phyloP scores from a whole-genome alignment of 2,797 vertebrate genomes.

The Bradypus variegatus region DNA sequence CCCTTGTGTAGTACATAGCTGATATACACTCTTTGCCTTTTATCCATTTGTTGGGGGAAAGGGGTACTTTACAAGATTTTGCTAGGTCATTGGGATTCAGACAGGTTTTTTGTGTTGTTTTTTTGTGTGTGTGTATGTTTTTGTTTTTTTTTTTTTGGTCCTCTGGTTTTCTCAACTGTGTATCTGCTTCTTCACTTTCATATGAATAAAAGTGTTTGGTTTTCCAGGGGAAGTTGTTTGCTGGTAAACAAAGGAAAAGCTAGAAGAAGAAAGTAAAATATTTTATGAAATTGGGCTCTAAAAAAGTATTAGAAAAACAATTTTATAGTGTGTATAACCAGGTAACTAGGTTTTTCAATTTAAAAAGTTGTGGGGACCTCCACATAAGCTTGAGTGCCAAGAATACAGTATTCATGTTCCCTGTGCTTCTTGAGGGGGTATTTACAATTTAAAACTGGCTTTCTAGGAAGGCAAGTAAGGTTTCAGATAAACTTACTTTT shows the following conservation, averaged over 20 bases:
- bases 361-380: not conserved
- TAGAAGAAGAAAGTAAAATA: not conserved
- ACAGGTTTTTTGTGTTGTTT: not conserved
- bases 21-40: slow-evolving; percentile 37
- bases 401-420: not conserved
- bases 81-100: not conserved
- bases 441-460: slow-evolving; percentile 51
- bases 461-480: slow-evolving; percentile 10
- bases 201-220: not conserved
- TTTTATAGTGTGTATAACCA: not conserved
- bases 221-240: slow-evolving; percentile 1
- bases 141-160: not conserved
- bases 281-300: not conserved
- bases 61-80: not conserved
- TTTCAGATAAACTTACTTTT: slow-evolving; percentile 45
- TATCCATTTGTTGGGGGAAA: not conserved
- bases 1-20: slow-evolving; percentile 45
- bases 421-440: slow-evolving; percentile 14
- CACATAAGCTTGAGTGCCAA: slow-evolving; percentile 42
- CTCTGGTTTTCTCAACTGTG: slow-evolving; percentile 10
- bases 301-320: slow-evolving; percentile 31
- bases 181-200: not conserved
- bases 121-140: no score
- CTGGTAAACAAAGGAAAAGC: slow-evolving; percentile 22
- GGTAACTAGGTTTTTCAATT: slow-evolving; percentile 16